Conservation (phyloP, 1,140 invertebrate genomes). For the Diploscapter pachys region DNA sequence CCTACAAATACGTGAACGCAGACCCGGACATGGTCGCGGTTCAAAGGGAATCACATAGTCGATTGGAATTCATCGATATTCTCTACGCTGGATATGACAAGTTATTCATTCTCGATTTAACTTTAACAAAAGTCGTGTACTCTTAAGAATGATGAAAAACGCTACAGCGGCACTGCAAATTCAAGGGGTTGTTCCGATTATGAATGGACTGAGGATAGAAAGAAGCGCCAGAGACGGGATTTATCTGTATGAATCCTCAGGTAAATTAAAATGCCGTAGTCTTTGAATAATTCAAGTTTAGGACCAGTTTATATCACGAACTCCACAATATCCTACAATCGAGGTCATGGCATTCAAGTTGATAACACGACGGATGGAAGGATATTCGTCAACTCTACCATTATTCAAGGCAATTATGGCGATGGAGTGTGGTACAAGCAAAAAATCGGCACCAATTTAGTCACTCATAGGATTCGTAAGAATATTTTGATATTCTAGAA, state of each 20-base stretch:
- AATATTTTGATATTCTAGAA: no score
- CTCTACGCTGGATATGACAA: constrained; percentile 56
- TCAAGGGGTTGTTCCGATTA: constrained; percentile 58
- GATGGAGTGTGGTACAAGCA: constrained; percentile 57
- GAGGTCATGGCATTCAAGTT: constrained; percentile 54
- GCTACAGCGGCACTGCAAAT: constrained; percentile 53
- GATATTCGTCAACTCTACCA: constrained; percentile 51
- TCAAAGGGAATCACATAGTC: constrained; percentile 50
- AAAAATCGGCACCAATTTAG: constrained; percentile 24
- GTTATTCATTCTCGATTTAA: no score
- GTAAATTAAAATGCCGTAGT: neutral
- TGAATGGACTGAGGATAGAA: constrained; percentile 55
- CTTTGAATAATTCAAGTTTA: no score
- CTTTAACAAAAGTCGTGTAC: no score
- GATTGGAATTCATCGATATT: constrained; percentile 56
- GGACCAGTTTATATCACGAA: constrained; percentile 56
- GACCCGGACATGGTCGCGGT: constrained; percentile 52
- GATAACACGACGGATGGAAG: constrained; percentile 56
- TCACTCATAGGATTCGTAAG: constrained; percentile 34
- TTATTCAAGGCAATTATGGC: constrained; percentile 49
- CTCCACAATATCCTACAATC: constrained; percentile 50
- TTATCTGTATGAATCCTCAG: constrained; percentile 45
- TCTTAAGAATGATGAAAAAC: constrained; percentile 46
- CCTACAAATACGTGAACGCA: constrained; percentile 49
- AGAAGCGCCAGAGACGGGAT: constrained; percentile 54